These are phyloP conservation scores for Teleiodes luculella DNA, from an alignment of 2,888 invertebrate species.

Conservation along the genomic window DNA sequence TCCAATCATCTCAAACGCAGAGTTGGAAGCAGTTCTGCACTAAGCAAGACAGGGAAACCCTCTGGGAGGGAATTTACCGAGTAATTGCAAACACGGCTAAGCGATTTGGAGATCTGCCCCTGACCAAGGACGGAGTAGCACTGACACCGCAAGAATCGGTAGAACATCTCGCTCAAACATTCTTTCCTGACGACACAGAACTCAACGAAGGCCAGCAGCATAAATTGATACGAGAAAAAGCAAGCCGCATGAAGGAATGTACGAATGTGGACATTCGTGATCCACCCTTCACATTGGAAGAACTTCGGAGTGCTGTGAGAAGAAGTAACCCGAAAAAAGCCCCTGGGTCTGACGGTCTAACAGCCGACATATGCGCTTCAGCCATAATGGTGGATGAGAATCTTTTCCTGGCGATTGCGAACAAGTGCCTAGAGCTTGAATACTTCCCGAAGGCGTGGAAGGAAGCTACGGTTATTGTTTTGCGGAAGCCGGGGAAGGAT, in stretches of 20 bases:
- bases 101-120: not conserved
- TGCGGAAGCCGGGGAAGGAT: not conserved
- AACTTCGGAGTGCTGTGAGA: not conserved
- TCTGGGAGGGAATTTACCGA: conserved; percentile 18
- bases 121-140: not conserved
- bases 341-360: conserved; percentile 20
- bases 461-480: not conserved
- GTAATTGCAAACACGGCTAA: not conserved
- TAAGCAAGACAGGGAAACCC: conserved; percentile 21
- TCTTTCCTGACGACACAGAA: not conserved
- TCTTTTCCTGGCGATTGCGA: not conserved
- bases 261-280: not conserved
- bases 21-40: conserved; percentile 27
- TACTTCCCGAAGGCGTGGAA: not conserved
- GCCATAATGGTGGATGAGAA: not conserved
- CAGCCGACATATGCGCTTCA: conserved; percentile 18
- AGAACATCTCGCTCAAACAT: not conserved
- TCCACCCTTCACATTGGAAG: not conserved
- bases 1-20: conserved; percentile 9
- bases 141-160: no score
- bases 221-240: no score
- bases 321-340: conserved; percentile 21
- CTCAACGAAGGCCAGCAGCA: conserved; percentile 8
- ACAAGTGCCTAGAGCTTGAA: not conserved
- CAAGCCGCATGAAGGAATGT: not conserved